Evolutionary conservation across 1,140 invertebrate genomes (phyloP).

Genomic region (Pogonomyrmex californicus): DNA sequence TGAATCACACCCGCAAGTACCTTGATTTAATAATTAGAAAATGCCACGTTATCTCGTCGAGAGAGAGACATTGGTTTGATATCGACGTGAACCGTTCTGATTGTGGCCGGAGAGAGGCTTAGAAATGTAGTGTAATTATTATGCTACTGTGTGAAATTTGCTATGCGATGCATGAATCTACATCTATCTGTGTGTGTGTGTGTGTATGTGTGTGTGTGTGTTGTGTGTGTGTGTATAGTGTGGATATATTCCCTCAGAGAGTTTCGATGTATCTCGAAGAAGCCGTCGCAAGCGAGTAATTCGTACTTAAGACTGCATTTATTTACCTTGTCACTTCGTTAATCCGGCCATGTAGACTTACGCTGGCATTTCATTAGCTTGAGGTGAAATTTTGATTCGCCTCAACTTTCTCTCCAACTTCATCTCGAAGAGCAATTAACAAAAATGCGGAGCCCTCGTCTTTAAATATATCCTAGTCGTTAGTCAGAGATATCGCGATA

Average conservation of each 20-base stretch:
- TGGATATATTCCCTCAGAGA: constrained; percentile 65
- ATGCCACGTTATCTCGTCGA: not conserved
- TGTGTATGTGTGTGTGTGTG: constrained; percentile 33
- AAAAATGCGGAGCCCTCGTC: constrained; percentile 34
- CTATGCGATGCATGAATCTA: constrained; percentile 71
- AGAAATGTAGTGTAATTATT: constrained; percentile 58
- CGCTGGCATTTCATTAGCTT: constrained; percentile 49
- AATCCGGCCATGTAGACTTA: constrained; percentile 70
- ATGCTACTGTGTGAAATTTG: constrained; percentile 56
- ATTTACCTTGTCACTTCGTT: constrained; percentile 58
- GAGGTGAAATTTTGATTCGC: constrained; percentile 3
- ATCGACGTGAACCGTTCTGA: not conserved
- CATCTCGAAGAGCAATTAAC: constrained; percentile 49
- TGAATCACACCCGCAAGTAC: not conserved
- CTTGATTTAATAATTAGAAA: constrained; percentile 33
- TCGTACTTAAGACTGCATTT: constrained; percentile 65
- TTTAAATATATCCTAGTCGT: constrained; percentile 34
- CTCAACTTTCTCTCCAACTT: not conserved
- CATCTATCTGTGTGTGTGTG: constrained; percentile 40
- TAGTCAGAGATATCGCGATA: constrained; percentile 23
- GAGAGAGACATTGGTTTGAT: not conserved
- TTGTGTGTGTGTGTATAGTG: constrained; percentile 36
- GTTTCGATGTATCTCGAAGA: constrained; percentile 84
- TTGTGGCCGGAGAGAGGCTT: constrained; percentile 44
- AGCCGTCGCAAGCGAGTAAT: constrained; percentile 80